Evolutionary conservation across 2,113 vertebrate species (phyloP).

Genomic region (Nannospalax galili): DNA sequence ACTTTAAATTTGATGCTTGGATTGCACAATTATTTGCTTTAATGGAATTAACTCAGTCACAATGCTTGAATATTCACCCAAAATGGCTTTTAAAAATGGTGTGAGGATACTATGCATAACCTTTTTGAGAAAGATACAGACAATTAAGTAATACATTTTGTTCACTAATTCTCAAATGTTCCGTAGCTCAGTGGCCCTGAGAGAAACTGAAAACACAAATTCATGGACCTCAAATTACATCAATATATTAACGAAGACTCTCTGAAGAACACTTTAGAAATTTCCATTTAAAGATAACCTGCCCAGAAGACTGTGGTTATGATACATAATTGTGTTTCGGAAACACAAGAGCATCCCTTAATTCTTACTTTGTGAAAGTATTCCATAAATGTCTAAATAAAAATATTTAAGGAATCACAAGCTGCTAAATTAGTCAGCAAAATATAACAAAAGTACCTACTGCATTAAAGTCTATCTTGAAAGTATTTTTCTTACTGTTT

Average conservation of each 20-base stretch:
- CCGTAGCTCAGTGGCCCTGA: background rate
- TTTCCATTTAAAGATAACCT: constrained; percentile 47
- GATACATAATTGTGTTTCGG: background rate
- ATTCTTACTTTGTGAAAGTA: background rate
- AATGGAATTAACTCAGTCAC: background rate
- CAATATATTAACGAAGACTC: background rate
- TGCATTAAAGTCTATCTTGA: constrained; percentile 13
- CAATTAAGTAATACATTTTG: constrained; percentile 26
- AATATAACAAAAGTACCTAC: background rate
- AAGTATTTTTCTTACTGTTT: constrained; percentile 43
- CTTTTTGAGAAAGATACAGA: constrained; percentile 10
- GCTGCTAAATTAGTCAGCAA: background rate
- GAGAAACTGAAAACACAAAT: constrained; percentile 20
- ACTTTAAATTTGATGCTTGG: constrained; percentile 25
- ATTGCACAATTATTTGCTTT: constrained; percentile 12
- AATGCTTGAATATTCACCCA: background rate
- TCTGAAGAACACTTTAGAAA: background rate
- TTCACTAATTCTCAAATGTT: background rate
- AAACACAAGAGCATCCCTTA: background rate
- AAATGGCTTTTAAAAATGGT: background rate
- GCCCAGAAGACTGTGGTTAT: background rate
- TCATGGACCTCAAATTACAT: background rate
- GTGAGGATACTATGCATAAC: background rate
- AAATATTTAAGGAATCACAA: constrained; percentile 21
- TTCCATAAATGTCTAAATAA: constrained; percentile 16